phyloP scores from a whole-genome alignment of 2,113 vertebrate genomes.

The Aspidoscelis tigris region DNA sequence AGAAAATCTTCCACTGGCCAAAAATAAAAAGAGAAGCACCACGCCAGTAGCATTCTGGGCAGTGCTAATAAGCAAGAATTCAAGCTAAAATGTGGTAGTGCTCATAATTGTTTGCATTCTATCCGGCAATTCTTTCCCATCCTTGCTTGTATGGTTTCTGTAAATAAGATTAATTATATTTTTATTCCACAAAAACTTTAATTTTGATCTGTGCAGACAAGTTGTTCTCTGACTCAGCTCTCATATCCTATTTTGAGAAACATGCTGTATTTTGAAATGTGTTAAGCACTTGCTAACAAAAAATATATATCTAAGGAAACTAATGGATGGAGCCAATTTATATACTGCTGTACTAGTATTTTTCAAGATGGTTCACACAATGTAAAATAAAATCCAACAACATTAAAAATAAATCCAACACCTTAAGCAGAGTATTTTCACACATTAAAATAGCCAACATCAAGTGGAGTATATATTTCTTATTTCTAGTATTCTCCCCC shows the following conservation, averaged over 20 bases:
- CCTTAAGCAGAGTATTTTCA: too few relatives aligned
- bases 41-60: neutral
- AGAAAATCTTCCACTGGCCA: neutral
- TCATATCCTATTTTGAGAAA: neutral
- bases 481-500: too few relatives aligned
- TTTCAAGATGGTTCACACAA: too few relatives aligned
- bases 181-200: neutral
- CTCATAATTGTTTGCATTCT: neutral
- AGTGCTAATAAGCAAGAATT: neutral
- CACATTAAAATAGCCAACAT: too few relatives aligned
- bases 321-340: too few relatives aligned
- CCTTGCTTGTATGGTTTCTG: neutral
- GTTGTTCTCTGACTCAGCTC: neutral
- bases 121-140: neutral
- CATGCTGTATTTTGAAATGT: neutral
- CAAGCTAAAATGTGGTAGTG: neutral
- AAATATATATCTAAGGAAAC: neutral
- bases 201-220: neutral
- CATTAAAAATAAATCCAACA: too few relatives aligned
- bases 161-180: neutral
- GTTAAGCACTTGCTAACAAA: neutral
- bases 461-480: too few relatives aligned
- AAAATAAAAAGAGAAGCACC: neutral
- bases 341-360: too few relatives aligned
- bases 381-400: too few relatives aligned